These are phyloP conservation scores for Calypte anna DNA, from an alignment of 2,113 vertebrate species.

Conservation along the genomic window DNA sequence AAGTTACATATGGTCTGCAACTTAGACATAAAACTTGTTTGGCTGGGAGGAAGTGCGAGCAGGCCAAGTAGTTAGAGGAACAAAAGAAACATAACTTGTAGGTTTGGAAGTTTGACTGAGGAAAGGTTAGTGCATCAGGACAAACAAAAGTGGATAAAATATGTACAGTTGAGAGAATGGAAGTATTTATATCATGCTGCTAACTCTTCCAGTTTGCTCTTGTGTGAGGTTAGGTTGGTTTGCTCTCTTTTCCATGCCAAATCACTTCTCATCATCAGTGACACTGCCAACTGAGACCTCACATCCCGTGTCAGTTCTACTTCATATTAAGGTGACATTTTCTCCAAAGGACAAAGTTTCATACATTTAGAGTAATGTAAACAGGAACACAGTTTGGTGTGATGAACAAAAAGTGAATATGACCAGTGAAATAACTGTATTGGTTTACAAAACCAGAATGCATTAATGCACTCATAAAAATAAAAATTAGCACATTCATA, in stretches of 20 bases:
- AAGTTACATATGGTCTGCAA: background rate
- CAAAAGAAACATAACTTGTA: background rate
- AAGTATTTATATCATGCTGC: fast-evolving
- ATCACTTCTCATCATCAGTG: background rate
- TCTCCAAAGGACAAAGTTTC: background rate
- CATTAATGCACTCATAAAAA: background rate
- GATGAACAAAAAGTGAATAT: background rate
- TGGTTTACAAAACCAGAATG: background rate
- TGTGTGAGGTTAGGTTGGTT: background rate
- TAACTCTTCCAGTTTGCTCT: background rate
- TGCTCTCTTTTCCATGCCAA: background rate
- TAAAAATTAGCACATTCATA: background rate
- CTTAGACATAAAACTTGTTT: background rate
- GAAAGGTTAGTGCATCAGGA: fast-evolving
- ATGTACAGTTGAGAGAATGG: fast-evolving
- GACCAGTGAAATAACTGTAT: background rate
- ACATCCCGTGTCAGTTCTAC: background rate
- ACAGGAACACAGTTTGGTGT: fast-evolving
- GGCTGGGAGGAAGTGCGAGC: background rate
- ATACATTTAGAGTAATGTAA: background rate
- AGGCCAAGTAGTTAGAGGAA: background rate
- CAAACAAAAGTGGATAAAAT: fast-evolving
- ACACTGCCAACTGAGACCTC: background rate
- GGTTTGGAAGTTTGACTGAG: background rate
- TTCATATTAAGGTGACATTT: background rate